These are phyloP conservation scores for Mimachlamys varia DNA, from an alignment of 2,888 invertebrate species.

Conservation along the genomic window DNA sequence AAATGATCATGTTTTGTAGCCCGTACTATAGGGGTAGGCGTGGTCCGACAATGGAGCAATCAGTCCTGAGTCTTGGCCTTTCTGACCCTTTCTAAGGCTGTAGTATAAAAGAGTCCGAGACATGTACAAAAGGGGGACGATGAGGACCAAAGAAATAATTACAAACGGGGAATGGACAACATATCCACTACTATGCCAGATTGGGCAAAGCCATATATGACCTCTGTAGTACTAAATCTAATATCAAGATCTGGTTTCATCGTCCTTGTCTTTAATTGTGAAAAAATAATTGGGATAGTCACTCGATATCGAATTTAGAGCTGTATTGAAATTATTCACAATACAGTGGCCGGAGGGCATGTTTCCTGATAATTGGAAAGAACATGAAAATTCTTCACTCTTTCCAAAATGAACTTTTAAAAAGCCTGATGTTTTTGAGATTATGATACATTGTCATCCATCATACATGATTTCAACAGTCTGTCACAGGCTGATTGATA, in stretches of 20 bases:
- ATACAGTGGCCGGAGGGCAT: not conserved
- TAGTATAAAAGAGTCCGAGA: not conserved
- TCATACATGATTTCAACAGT: not conserved
- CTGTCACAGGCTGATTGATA: not conserved
- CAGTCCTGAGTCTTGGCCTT: not conserved
- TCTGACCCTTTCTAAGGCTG: not conserved
- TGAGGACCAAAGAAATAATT: slow-evolving; percentile 18
- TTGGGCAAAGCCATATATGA: slow-evolving; percentile 28
- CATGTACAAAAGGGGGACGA: not conserved
- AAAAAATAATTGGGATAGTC: slow-evolving; percentile 4
- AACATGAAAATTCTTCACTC: not conserved
- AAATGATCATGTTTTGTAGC: slow-evolving; percentile 14
- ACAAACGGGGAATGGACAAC: not conserved
- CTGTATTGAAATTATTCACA: slow-evolving; percentile 28
- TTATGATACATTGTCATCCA: not conserved
- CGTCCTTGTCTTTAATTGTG: not conserved
- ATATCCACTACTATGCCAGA: not conserved
- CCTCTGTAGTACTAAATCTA: not conserved
- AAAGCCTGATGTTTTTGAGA: not conserved
- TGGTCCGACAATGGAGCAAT: slow-evolving; percentile 1
- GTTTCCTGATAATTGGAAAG: not conserved
- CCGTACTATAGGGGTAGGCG: not conserved
- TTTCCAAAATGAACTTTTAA: not conserved
- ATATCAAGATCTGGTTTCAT: not conserved
- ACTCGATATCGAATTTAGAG: not conserved